Base-by-base conservation (phyloP, 2,113 vertebrate species). In the Tenrec ecaudatus region DNA sequence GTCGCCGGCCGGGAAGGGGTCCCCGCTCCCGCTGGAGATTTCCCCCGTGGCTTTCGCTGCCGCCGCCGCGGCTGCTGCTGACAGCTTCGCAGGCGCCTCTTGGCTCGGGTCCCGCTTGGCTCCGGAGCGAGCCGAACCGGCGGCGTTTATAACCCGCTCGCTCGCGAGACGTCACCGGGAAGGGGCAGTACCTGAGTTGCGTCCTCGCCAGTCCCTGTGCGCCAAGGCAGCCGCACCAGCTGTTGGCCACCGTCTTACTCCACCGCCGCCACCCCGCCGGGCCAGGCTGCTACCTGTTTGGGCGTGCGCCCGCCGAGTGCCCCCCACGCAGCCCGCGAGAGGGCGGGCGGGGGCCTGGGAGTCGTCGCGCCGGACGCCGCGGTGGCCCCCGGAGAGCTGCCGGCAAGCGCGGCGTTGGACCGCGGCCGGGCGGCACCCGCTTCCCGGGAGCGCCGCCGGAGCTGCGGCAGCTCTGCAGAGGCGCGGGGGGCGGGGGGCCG, bases 171-270 rank as follows among this genome's bases (percentile, higher is more conserved):
- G 97, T 97, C 95, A 97, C 85, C 5, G 82, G 60, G 89, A 96
- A 96, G 95, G 93, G 96, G 97, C 91, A 71, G 96, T 95, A 94
- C 96, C 95, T 94, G 91, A 79, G 73, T 64, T 89, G 95, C 78
- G 60, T 75, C 57, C 84, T 86, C 38, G 38, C 91, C 85, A 38
- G 95, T 40, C 68, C 91, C 29, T 1, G 27, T 40, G 90, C 79
- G 76, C 94, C 87, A 87, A 38, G 16, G 93, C 93, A 84, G 95
- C 86, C 91, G 94, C 85, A 58, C 93, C 94, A 93, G 95, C 93
- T 88, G 96, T 96, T 66, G 90, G 86, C 93, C 89, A 22, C 75
- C 71, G 89, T 91, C 89, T 91, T 58, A 3, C 43, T 82, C 75
- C 90, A 58, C 80, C 36, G 60, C 89, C 79, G 53, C 85, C 92